phyloP scores from a whole-genome alignment of 2,113 vertebrate species.

The Urocitellus parryii region DNA sequence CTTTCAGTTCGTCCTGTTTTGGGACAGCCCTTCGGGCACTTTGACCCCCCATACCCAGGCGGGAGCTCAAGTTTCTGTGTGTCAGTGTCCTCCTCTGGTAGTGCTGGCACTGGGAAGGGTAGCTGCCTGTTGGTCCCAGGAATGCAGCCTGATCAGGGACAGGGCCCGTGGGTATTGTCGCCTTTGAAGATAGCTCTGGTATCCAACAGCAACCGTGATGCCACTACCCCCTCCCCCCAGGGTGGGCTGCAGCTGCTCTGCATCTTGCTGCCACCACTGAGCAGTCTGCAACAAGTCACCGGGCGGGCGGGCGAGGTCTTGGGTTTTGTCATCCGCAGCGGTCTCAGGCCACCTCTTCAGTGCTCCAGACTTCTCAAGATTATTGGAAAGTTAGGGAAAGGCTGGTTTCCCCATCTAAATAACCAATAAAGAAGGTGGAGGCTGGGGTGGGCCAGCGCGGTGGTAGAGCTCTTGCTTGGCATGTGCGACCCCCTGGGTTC shows the following conservation, averaged over 20 bases:
- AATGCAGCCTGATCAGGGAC: not conserved
- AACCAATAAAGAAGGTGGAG: not conserved
- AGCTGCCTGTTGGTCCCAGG: too few relatives aligned
- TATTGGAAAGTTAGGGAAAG: too few relatives aligned
- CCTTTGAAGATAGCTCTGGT: accelerated
- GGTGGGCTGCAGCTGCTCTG: not conserved
- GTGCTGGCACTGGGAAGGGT: too few relatives aligned
- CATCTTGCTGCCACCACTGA: too few relatives aligned
- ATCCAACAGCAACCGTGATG: too few relatives aligned
- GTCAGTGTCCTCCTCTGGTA: too few relatives aligned
- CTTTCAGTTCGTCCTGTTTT: too few relatives aligned
- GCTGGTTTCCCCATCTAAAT: not conserved
- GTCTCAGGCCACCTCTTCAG: not conserved
- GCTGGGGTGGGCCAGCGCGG: not conserved
- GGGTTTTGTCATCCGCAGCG: accelerated
- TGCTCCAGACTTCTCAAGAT: not conserved
- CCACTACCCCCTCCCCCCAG: too few relatives aligned
- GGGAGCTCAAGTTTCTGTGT: too few relatives aligned
- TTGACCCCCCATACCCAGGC: too few relatives aligned
- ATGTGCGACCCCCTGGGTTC: not conserved
- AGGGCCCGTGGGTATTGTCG: accelerated
- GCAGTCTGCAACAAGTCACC: not conserved
- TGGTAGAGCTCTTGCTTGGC: too few relatives aligned
- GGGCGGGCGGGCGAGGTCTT: too few relatives aligned
- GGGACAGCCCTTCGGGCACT: not conserved